Base-by-base conservation (phyloP, 2,113 vertebrate species). In the Entosphenus tridentatus region DNA sequence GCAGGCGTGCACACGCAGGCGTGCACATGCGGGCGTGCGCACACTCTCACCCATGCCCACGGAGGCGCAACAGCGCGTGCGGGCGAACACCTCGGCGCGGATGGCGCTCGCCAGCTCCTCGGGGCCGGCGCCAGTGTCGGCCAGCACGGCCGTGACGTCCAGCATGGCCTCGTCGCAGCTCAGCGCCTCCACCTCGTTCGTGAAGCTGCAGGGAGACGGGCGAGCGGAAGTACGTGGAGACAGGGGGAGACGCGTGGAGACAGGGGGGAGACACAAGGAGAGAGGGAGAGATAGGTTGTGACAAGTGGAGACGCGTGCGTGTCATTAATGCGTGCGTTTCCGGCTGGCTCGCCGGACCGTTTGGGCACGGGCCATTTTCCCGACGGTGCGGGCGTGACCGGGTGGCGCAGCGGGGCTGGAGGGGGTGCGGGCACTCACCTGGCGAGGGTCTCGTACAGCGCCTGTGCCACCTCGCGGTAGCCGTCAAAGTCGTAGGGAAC, bases 121-220 rank as follows among this genome's bases (percentile, higher is more conserved):
- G 54, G 88, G 82, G 71, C 78, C 80, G 57, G 87, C 9, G 56
- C 80, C 81, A 72, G 91, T 80, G 77, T 97, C 92, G 10, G 80
- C 76, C 57, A 96, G 77, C 76, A 95, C 81, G 73, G 83, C 76
- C 14, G 90, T 86, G 72, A 83, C 85, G 74, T 98, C 92, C 57
- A 95, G 80, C 74, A 98, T 75, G 2, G 88, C 86, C 80, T 98
- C 93, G 70, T 98, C 93, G 75, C 93, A 98, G 78, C 93, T 98
- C 72, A 97, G 85, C 68, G 93, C 93, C 80, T 98, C 93, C 2
- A 98, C 96, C 77, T 86, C 84, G 57, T 87, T 84, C 69, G 89
- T 95, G 75, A 92, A 98, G 80, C 93, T 98, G 75, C 70, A 71
- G 72, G 72, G 76, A 77, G 68, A 79, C 57, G 82, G 76, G 80